These are phyloP conservation scores for Enteromius paludinosus DNA, from an alignment of 2,797 vertebrate genomes.

Conservation along the genomic window DNA sequence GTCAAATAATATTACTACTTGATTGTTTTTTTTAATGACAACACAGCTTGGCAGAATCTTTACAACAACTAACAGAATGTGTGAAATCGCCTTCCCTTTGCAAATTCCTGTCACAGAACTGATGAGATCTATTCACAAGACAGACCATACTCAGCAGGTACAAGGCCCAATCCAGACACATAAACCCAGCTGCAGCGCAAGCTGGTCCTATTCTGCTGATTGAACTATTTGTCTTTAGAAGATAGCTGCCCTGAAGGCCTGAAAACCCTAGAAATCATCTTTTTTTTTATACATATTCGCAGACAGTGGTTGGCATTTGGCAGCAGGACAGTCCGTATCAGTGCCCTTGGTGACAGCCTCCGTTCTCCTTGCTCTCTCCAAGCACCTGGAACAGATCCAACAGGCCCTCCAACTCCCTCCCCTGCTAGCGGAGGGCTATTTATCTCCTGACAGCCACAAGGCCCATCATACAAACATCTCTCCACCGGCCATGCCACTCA, in stretches of 20 bases:
- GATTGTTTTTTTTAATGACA: slow-evolving; percentile 8
- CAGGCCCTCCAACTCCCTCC: slow-evolving; percentile 24
- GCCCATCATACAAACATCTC: slow-evolving; percentile 59
- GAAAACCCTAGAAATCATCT: slow-evolving; percentile 12
- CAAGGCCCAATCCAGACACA: neutral
- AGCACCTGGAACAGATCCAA: slow-evolving; percentile 41
- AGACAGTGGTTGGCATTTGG: slow-evolving; percentile 37
- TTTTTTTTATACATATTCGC: neutral
- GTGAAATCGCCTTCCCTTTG: neutral
- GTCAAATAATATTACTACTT: neutral
- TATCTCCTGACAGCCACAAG: slow-evolving; percentile 56
- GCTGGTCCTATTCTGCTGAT: slow-evolving; percentile 37
- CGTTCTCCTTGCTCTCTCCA: slow-evolving; percentile 4
- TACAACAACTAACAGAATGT: neutral
- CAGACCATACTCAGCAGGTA: slow-evolving; percentile 1
- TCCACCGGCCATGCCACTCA: slow-evolving; percentile 52
- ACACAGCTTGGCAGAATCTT: neutral
- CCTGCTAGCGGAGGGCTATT: slow-evolving; percentile 48
- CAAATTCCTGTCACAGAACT: slow-evolving; percentile 10
- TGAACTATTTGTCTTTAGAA: slow-evolving; percentile 15
- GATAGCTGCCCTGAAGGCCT: neutral
- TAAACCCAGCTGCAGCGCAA: slow-evolving; percentile 20
- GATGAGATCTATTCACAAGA: slow-evolving; percentile 31
- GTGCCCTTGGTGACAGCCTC: slow-evolving; percentile 52
- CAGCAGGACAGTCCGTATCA: slow-evolving; percentile 47